A percentile compares a stretch with the other conserved stretches of the same genome.
Evolutionary conservation across 1,140 invertebrate species (phyloP).

Genomic region (Anthonomus grandis): DNA sequence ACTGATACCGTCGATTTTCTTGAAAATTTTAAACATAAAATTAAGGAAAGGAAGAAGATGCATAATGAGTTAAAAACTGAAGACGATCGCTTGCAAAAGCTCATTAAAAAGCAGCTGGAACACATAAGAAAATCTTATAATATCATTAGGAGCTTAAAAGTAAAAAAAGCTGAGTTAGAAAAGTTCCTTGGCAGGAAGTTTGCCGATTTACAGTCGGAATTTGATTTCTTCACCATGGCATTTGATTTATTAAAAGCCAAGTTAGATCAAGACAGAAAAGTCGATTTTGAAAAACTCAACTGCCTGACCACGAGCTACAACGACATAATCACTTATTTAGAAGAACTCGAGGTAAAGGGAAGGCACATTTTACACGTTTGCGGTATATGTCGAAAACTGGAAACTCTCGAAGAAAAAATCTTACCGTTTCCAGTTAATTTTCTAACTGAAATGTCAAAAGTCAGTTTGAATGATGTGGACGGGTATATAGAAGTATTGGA

Average conservation of each 20-base stretch:
- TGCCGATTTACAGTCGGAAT: constrained; percentile 26
- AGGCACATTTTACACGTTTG: constrained; percentile 54
- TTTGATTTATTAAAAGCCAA: constrained; percentile 33
- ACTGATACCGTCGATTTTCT: constrained; percentile 29
- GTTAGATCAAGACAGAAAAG: constrained; percentile 28
- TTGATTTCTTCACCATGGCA: constrained; percentile 30
- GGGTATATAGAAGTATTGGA: constrained; percentile 20
- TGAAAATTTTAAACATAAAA: constrained; percentile 24
- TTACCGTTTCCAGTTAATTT: constrained; percentile 25
- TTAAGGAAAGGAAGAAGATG: constrained; percentile 28
- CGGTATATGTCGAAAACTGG: constrained; percentile 56
- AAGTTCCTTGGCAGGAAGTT: constrained; percentile 24
- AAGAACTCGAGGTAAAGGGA: constrained; percentile 48
- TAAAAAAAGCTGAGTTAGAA: constrained; percentile 25
- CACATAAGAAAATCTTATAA: constrained; percentile 27
- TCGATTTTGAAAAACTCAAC: constrained; percentile 22
- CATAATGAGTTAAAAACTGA: constrained; percentile 28
- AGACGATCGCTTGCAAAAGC: constrained; percentile 33
- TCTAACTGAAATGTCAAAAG: constrained; percentile 21
- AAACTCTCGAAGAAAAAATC: constrained; percentile 57
- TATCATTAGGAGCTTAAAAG: constrained; percentile 27
- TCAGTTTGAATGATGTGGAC: constrained; percentile 4
- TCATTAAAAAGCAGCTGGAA: constrained; percentile 29
- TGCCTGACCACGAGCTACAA: constrained; percentile 29
- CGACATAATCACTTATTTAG: constrained; percentile 30